Evolutionary conservation across 2,888 invertebrate species (phyloP).

Genomic region (Hofmannophila pseudospretella): DNA sequence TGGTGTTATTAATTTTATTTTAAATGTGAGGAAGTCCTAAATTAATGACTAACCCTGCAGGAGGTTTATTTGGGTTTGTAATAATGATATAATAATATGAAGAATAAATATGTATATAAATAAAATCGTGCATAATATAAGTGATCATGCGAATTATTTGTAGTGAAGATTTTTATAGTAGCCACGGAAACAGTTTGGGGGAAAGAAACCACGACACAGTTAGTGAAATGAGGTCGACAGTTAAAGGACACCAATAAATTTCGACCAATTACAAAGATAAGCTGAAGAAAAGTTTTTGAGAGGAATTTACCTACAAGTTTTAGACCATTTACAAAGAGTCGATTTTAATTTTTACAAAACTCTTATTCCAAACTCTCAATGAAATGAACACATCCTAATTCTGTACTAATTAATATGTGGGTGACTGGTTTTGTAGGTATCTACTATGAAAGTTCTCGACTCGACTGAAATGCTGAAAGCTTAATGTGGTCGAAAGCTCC

Average conservation of each 20-base stretch:
- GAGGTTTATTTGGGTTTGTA: neutral
- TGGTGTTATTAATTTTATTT: neutral
- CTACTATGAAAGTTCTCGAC: neutral
- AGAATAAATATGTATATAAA: neutral
- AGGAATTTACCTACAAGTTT: too few relatives aligned
- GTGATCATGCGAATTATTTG: neutral
- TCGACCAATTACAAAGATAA: slow-evolving; percentile 6
- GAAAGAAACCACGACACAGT: slow-evolving; percentile 14
- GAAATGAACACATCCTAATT: neutral
- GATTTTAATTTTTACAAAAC: too few relatives aligned
- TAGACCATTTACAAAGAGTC: too few relatives aligned
- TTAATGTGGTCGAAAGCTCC: slow-evolving; percentile 17
- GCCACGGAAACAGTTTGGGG: neutral
- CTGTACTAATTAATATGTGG: too few relatives aligned
- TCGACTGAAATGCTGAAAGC: slow-evolving; percentile 22
- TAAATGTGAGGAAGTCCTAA: neutral
- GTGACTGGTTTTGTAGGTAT: too few relatives aligned
- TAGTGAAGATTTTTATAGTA: neutral
- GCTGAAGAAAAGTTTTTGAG: slow-evolving; percentile 4
- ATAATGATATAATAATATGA: neutral
- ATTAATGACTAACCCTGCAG: neutral
- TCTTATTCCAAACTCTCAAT: too few relatives aligned
- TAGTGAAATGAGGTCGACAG: slow-evolving; percentile 16
- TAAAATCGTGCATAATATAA: neutral
- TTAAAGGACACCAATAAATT: slow-evolving; percentile 16